Percentiles rank a stretch among this genome's conserved stretches.
Conservation (phyloP, 2,797 vertebrate genomes). For the Cyprinella venusta region DNA sequence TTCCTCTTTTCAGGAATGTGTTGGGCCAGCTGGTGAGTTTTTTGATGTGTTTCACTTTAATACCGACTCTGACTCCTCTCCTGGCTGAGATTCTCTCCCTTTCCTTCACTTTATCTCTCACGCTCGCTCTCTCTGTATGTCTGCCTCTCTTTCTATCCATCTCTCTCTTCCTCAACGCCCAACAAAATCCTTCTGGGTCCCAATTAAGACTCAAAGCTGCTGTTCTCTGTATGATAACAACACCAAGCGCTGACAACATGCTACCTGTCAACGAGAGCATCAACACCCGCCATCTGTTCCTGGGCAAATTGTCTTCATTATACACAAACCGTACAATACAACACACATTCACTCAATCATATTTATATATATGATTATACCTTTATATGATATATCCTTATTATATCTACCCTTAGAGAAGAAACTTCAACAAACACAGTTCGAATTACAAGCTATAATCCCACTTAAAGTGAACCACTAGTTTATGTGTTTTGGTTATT, state of each 20-base stretch:
- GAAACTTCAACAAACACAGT: slow-evolving; percentile 61
- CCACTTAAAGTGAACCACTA: slow-evolving; percentile 65
- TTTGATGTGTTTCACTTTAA: slow-evolving; percentile 77
- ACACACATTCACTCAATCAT: slow-evolving; percentile 58
- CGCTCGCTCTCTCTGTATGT: slow-evolving; percentile 54
- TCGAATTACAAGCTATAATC: slow-evolving; percentile 75
- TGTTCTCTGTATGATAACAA: slow-evolving; percentile 89
- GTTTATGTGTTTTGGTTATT: slow-evolving; percentile 21
- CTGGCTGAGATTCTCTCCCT: slow-evolving; percentile 63
- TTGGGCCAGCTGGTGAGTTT: slow-evolving; percentile 73
- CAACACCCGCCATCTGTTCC: slow-evolving; percentile 91
- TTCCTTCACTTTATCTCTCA: slow-evolving; percentile 46
- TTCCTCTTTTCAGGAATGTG: slow-evolving; percentile 60
- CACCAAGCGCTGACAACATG: slow-evolving; percentile 87
- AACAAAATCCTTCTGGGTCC: slow-evolving; percentile 90
- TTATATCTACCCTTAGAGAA: neutral
- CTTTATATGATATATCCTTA: slow-evolving; percentile 3
- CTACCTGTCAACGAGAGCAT: slow-evolving; percentile 93
- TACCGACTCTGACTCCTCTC: slow-evolving; percentile 65
- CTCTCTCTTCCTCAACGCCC: slow-evolving; percentile 67
- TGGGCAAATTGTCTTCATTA: slow-evolving; percentile 85
- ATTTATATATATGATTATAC: slow-evolving; percentile 19
- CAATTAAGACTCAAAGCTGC: slow-evolving; percentile 94
- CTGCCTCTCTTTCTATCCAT: slow-evolving; percentile 54
- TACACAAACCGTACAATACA: slow-evolving; percentile 78